Evolutionary conservation across 64 coral and sea anemone species (phyloP).

Genomic region (Montipora sp.): DNA sequence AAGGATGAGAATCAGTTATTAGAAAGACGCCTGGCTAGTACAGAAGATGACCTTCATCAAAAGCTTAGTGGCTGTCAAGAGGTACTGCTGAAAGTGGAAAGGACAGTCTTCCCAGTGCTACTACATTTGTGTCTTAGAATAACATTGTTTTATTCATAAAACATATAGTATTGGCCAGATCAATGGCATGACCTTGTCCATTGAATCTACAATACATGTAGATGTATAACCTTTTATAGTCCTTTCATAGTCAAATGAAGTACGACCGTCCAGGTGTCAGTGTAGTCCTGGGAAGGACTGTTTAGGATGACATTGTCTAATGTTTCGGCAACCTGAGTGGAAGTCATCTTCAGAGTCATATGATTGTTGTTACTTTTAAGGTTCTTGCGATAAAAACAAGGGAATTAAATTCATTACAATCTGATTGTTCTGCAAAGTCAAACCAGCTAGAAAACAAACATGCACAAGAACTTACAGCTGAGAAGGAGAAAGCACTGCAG

Average conservation of each 20-base stretch:
- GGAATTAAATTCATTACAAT: constrained; percentile 56
- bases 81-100: constrained; percentile 32
- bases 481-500: constrained; percentile 70
- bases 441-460: constrained; percentile 72
- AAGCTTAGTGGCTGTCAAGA: constrained; percentile 72
- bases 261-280: no score
- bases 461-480: constrained; percentile 76
- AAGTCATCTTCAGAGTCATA: no score
- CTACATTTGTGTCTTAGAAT: no score
- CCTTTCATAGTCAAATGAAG: no score
- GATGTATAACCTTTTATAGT: no score
- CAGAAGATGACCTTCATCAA: constrained; percentile 70
- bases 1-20: constrained; percentile 64
- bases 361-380: not conserved
- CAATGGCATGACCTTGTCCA: no score
- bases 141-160: no score
- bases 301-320: no score
- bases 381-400: constrained; percentile 70
- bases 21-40: constrained; percentile 62
- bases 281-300: no score
- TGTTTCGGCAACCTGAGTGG: no score
- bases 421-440: constrained; percentile 64
- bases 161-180: no score
- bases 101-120: no score
- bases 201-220: not conserved